Evolutionary conservation across 2,888 invertebrate genomes (phyloP).

Genomic region (Polydrusus tereticollis): DNA sequence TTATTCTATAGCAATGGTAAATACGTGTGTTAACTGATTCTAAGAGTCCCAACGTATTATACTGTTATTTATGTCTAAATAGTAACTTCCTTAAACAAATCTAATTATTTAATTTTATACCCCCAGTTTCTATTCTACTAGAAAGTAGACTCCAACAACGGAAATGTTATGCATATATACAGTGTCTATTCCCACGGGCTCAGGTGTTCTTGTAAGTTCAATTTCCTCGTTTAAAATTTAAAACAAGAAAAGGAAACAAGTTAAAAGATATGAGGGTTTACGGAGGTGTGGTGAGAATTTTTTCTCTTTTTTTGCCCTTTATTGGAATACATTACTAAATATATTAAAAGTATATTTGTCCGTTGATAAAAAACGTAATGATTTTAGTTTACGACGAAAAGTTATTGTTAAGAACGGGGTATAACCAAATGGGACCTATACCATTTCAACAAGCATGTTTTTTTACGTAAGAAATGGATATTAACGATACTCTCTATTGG

Average conservation of each 20-base stretch:
- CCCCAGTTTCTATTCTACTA: too few species aligned
- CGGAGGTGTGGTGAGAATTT: slow-evolving; percentile 8
- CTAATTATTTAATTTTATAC: not conserved
- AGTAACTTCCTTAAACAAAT: too few species aligned
- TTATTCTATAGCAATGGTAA: too few species aligned
- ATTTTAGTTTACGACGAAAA: too few species aligned
- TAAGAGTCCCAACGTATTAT: too few species aligned
- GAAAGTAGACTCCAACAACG: not conserved
- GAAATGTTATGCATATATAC: not conserved
- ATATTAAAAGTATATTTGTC: not conserved
- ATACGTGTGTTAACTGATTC: too few species aligned
- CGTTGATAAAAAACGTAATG: not conserved
- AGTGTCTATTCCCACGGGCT: slow-evolving; percentile 10
- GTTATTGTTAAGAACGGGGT: too few species aligned
- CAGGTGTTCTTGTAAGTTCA: slow-evolving; percentile 18
- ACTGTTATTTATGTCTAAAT: too few species aligned
- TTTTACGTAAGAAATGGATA: too few species aligned
- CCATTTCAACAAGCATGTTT: too few species aligned
- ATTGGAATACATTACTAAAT: not conserved
- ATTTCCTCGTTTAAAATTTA: slow-evolving; percentile 8
- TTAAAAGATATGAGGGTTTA: slow-evolving; percentile 5
- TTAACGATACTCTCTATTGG: too few species aligned
- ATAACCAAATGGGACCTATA: too few species aligned
- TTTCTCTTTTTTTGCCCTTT: not conserved
- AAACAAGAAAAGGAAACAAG: slow-evolving; percentile 9